Evolutionary conservation across 2,113 vertebrate species (phyloP), one percentile per base, ranked within the genome.

Genomic region (Vombatus ursinus): DNA sequence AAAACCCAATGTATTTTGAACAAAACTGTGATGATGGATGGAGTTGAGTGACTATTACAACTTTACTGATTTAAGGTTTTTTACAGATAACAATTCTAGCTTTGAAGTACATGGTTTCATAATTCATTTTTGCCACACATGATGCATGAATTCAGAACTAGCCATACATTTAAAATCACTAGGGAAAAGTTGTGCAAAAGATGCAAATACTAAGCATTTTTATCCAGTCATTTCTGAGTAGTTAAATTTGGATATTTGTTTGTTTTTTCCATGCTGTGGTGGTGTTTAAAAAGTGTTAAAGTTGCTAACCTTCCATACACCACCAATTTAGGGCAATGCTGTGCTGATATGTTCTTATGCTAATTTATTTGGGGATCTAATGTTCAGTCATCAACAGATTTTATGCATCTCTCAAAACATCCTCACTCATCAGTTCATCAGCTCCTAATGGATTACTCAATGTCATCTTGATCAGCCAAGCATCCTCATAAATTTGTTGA

Each of bases 401-500:
- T 99, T 96, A 99, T 94, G 97, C 99, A 99, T 98, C 98, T 99
- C 94, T 99, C 99, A 98, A 99, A 0, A 98, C 98, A 57, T 99
- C 98, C 98, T 99, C 99, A 24, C 97, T 99, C 99, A 99, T 99
- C 97, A 99, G 98, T 92, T 98, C 98, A 53, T 99, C 99, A 52
- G 99, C 98, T 98, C 99, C 99, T 97, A 98, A 98, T 24, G 99
- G 99, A 90, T 99, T 99, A 96, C 99, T 99, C 97, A 99, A 98
- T 0, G 98, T 99, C 99, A 99, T 99, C 98, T 99, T 99, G 95
- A 99, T 99, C 96, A 99, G 98, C 99, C 99, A 99, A 99, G 99
- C 99, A 94, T 99, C 99, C 98, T 99, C 98, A 94, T 99, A 99
- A 98, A 99, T 97, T 99, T 99, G 98, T 99, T 99, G 96, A 99